These are phyloP conservation scores for Phrynosoma blainvillii DNA, from an alignment of 2,113 vertebrate species.

Conservation along the genomic window DNA sequence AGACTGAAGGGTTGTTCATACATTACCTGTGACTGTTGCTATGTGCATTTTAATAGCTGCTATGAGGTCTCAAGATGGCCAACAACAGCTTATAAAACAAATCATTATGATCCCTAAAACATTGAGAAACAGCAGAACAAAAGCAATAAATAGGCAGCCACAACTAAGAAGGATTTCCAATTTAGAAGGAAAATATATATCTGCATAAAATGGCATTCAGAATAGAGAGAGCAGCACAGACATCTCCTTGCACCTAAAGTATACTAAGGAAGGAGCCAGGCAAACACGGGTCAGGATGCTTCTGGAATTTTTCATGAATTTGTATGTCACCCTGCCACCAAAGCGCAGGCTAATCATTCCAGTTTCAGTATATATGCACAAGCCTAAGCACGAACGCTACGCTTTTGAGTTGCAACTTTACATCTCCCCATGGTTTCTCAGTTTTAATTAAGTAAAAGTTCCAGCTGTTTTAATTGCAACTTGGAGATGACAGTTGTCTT, in stretches of 20 bases:
- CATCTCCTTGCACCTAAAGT: neutral
- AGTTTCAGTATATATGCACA: neutral
- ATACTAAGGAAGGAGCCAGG: neutral
- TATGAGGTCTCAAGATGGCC: neutral
- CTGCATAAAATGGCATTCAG: neutral
- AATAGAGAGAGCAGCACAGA: neutral
- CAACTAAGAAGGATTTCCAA: neutral
- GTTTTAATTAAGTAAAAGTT: slow-evolving; percentile 33
- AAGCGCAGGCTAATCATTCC: neutral
- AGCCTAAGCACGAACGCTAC: neutral
- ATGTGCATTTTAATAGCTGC: neutral
- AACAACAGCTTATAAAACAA: neutral
- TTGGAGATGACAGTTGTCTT: neutral
- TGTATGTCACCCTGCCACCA: neutral
- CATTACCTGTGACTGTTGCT: neutral
- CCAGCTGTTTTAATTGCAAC: neutral
- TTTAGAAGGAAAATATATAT: neutral
- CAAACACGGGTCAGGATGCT: neutral
- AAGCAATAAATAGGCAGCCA: neutral
- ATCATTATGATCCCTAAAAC: neutral
- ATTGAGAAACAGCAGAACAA: neutral
- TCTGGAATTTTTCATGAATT: slow-evolving; percentile 2
- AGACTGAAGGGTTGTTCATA: neutral
- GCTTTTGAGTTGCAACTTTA: slow-evolving; percentile 11
- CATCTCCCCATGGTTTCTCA: slow-evolving; percentile 2